Base-by-base conservation (phyloP, 1,140 invertebrate species). In the Ephestia elutella region DNA sequence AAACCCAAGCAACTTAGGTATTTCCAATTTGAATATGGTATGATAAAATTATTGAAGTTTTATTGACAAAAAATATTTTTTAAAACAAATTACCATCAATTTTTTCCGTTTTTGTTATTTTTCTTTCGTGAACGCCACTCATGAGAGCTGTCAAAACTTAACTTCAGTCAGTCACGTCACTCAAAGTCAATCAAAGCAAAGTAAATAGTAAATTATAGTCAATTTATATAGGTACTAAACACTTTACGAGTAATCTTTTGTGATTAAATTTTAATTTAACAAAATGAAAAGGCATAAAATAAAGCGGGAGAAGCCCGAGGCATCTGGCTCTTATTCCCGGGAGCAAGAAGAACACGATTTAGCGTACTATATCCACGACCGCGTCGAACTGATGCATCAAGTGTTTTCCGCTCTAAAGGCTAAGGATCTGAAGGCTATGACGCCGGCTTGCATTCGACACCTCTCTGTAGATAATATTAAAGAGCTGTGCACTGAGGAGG, bases 361-460 rank as follows among this genome's bases (percentile, higher is more conserved):
- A 57, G 89, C 90, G 0, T 90, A 92, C 66, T 93, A 91, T 61
- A 88, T 92, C 2, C 90, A 92, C 53, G 92, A 93, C 65, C 77
- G 92, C 44, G 89, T 93, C 0, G 92, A 91, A 67, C 68, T 93
- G 49, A 91, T 93, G 78, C 91, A 92, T 56, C 91, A 93, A 80
- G 90, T 92, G 9, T 91, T 93, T 73, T 90, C 90, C 19, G 87
- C 90, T 0, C 75, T 93, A 0, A 92, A 92, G 71, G 85, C 89
- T 0, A 92, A 91, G 65, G 92, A 92, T 51, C 85, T 93, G 5
- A 89, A 90, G 65, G 85, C 90, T 7, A 90, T 93, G 76, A 90
- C 91, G 1, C 92, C 92, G 0, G 89, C 90, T 20, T 92, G 90
- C 60, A 86, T 93, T 10, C 87, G 89, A 59, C 82, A 90, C 73